A percentile compares a stretch with the other conserved stretches of the same genome.
Evolutionary conservation across 2,797 vertebrate genomes (phyloP).

Genomic region (Moxostoma hubbsi): DNA sequence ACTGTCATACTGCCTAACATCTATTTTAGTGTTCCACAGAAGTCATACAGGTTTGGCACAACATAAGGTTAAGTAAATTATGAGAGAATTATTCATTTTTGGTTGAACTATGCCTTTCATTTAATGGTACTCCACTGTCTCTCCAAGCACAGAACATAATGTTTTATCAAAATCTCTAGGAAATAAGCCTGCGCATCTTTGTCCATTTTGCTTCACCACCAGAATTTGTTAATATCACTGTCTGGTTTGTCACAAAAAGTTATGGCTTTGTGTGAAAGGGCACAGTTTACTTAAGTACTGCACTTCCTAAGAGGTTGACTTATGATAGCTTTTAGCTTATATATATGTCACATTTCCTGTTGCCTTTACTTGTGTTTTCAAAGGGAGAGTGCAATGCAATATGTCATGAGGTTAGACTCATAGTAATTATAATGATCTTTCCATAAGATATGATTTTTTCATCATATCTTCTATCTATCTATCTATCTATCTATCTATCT

Average conservation of each 20-base stretch:
- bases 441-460: no score
- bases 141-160: slow-evolving; percentile 27
- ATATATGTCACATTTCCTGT: slow-evolving; percentile 16
- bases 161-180: slow-evolving; percentile 47
- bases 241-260: slow-evolving; percentile 45
- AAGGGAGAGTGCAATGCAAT: neutral
- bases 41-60: no score
- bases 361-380: slow-evolving; percentile 20
- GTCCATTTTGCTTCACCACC: slow-evolving; percentile 32
- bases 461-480: no score
- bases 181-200: slow-evolving; percentile 52
- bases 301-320: slow-evolving; percentile 30
- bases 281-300: slow-evolving; percentile 18
- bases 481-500: no score
- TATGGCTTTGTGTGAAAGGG: slow-evolving; percentile 40
- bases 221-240: slow-evolving; percentile 48
- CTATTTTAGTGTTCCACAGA: no score
- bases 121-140: slow-evolving; percentile 63
- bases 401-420: no score
- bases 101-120: no score
- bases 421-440: no score
- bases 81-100: slow-evolving; percentile 54
- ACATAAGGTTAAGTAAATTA: slow-evolving; percentile 51
- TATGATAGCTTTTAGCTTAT: slow-evolving; percentile 28
- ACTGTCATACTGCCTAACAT: no score